phyloP scores from a whole-genome alignment of 1,140 invertebrate species.

The Sesamia nonagrioides region DNA sequence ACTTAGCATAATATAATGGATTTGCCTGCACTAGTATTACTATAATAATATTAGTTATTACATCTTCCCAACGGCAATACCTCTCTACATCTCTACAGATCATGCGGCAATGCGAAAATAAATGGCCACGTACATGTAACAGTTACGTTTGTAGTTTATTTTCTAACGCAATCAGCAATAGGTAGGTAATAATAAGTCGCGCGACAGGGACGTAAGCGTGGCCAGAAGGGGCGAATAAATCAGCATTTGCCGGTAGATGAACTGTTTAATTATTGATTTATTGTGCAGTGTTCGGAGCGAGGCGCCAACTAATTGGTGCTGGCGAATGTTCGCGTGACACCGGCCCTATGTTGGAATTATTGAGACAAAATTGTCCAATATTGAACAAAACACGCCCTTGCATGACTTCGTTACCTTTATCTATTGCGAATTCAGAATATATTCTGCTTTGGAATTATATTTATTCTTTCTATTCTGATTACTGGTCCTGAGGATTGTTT shows the following conservation, averaged over 20 bases:
- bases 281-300: constrained; percentile 69
- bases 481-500: constrained; percentile 1
- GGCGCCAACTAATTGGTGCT: constrained; percentile 82
- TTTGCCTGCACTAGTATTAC: constrained; percentile 7
- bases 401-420: constrained; percentile 71
- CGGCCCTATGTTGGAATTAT: constrained; percentile 59
- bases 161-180: constrained; percentile 60
- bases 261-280: constrained; percentile 87
- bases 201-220: constrained; percentile 70
- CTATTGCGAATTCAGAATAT: constrained; percentile 50
- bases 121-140: constrained; percentile 22
- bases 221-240: constrained; percentile 81
- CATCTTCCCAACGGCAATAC: neutral
- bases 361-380: constrained; percentile 68
- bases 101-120: constrained; percentile 32
- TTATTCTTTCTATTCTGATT: constrained; percentile 9
- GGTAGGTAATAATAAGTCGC: constrained; percentile 60
- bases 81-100: neutral
- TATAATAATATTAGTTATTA: constrained; percentile 32
- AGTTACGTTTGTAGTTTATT: constrained; percentile 47
- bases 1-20: constrained; percentile 5
- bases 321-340: constrained; percentile 81
- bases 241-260: constrained; percentile 83
- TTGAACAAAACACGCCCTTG: constrained; percentile 67
- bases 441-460: constrained; percentile 46